Evolutionary conservation across 2,797 vertebrate species (phyloP).

Genomic region (Huso huso): DNA sequence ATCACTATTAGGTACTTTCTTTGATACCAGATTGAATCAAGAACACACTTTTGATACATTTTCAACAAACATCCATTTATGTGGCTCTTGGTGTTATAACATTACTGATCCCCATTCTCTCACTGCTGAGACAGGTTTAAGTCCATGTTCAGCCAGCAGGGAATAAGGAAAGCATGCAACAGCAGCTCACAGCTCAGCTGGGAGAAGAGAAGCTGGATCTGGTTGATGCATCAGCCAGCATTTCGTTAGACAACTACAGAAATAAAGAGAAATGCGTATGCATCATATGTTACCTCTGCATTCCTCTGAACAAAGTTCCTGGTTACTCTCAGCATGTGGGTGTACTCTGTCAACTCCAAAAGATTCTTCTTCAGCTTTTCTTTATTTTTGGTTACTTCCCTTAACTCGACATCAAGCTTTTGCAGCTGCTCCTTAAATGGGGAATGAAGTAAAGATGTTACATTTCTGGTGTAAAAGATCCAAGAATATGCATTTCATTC

Average conservation of each 20-base stretch:
- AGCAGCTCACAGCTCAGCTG: background rate
- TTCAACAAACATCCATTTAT: too few species aligned
- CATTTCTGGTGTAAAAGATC: too few species aligned
- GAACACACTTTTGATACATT: too few species aligned
- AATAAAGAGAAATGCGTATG: conserved; percentile 25
- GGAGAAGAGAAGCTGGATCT: background rate
- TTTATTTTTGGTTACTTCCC: conserved; percentile 89
- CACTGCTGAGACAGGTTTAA: background rate
- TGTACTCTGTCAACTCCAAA: conserved; percentile 89
- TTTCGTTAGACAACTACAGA: conserved; percentile 14
- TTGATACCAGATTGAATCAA: too few species aligned
- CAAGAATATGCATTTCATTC: too few species aligned
- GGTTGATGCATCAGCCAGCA: background rate
- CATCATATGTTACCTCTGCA: conserved; percentile 60
- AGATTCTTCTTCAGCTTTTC: conserved; percentile 84
- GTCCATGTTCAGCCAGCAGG: background rate
- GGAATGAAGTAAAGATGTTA: background rate
- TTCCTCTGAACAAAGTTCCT: conserved; percentile 73
- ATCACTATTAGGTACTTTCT: too few species aligned
- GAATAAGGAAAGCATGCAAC: conserved; percentile 13
- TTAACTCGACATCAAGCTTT: conserved; percentile 86
- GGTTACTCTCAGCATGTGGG: conserved; percentile 81
- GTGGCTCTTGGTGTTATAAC: too few species aligned
- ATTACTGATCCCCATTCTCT: background rate
- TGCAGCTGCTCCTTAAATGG: conserved; percentile 80